Evolutionary conservation across 2,888 invertebrate species (phyloP).

Genomic region (Muschampia plurimacula): DNA sequence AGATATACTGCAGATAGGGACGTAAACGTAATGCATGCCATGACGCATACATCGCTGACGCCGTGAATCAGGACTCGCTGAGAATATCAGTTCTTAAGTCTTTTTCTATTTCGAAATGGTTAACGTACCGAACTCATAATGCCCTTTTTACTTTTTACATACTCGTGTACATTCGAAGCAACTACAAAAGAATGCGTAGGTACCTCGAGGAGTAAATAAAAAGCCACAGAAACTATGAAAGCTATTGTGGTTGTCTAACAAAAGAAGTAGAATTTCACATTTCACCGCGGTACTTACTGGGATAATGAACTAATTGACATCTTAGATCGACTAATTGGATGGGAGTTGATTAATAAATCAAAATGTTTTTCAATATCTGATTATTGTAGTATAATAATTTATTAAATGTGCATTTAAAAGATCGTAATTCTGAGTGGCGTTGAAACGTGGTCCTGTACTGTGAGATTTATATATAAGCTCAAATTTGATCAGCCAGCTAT

Average conservation of each 20-base stretch:
- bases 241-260: conserved; percentile 16
- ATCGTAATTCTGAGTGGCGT: too few species aligned
- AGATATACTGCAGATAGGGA: conserved; percentile 19
- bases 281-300: conserved; percentile 1
- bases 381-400: too few species aligned
- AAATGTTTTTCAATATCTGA: too few species aligned
- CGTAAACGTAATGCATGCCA: conserved; percentile 41
- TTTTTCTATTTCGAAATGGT: conserved; percentile 1
- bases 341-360: not conserved
- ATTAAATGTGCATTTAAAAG: too few species aligned
- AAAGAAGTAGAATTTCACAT: conserved; percentile 6
- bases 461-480: too few species aligned
- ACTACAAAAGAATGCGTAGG: not conserved
- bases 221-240: conserved; percentile 38
- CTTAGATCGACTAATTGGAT: not conserved
- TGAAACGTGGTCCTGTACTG: too few species aligned
- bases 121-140: not conserved
- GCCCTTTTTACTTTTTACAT: not conserved
- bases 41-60: conserved; percentile 45
- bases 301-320: conserved; percentile 17
- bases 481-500: too few species aligned
- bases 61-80: conserved; percentile 38
- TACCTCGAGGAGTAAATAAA: not conserved
- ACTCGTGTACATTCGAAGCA: not conserved
- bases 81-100: not conserved